phyloP scores from a whole-genome alignment of 2,113 vertebrate genomes.

The Eudorcas thomsonii region DNA sequence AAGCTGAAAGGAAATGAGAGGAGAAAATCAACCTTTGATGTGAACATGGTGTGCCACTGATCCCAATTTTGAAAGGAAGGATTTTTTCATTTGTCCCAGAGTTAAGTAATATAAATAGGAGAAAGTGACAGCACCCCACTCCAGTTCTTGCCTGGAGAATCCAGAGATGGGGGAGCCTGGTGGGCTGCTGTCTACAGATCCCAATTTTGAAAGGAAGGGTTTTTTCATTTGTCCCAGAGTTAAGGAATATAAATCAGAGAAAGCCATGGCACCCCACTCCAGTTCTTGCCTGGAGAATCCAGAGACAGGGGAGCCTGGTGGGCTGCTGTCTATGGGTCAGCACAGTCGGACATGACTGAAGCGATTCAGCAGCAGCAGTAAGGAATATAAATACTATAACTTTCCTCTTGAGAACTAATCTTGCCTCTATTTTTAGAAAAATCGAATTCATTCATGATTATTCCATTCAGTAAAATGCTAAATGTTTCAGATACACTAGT shows the following conservation, averaged over 20 bases:
- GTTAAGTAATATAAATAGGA: background rate
- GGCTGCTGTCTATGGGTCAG: too few relatives aligned
- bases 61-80: background rate
- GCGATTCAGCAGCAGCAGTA: too few relatives aligned
- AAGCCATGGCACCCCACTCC: too few relatives aligned
- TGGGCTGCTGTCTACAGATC: background rate
- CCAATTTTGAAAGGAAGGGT: background rate
- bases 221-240: background rate
- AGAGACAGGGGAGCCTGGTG: too few relatives aligned
- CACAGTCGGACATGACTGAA: too few relatives aligned
- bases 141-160: too few relatives aligned
- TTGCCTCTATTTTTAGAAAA: slow-evolving; percentile 26
- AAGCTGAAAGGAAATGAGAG: background rate
- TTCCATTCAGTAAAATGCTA: slow-evolving; percentile 29
- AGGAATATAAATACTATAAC: background rate
- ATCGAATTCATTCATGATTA: background rate
- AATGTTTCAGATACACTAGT: background rate
- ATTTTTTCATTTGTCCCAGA: background rate
- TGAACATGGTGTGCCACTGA: background rate
- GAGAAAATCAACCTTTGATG: background rate
- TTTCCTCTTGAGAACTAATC: slow-evolving; percentile 21
- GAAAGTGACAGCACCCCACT: too few relatives aligned
- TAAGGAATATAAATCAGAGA: background rate
- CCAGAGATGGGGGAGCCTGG: too few relatives aligned
- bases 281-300: too few relatives aligned